These are phyloP conservation scores for Tridacna gigas DNA, from an alignment of 2,888 invertebrate species.

Conservation along the genomic window DNA sequence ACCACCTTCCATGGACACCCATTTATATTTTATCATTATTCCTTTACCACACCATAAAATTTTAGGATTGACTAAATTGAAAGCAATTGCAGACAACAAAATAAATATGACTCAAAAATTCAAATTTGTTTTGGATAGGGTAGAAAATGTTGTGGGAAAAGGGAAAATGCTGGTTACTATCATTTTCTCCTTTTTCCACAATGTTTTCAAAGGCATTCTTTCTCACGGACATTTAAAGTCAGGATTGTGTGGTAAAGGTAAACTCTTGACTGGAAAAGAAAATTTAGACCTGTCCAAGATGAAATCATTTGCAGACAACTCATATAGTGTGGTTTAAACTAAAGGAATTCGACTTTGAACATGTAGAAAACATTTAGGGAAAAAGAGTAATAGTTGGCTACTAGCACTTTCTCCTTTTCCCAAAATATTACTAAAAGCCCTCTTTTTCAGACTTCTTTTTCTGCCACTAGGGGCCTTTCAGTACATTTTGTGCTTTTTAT, in stretches of 20 bases:
- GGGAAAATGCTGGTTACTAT: not conserved
- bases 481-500: too few species aligned
- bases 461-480: too few species aligned
- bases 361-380: not conserved
- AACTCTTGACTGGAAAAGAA: not conserved
- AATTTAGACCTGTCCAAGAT: too few species aligned
- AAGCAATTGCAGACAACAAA: not conserved
- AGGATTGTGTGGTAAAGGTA: not conserved
- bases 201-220: not conserved
- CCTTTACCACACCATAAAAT: not conserved
- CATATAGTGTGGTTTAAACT: too few species aligned
- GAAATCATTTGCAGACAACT: too few species aligned
- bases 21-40: not conserved
- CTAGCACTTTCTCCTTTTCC: constrained; percentile 6
- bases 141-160: not conserved
- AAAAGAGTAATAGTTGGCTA: not conserved
- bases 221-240: not conserved
- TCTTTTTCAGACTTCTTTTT: too few species aligned
- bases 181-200: constrained; percentile 1
- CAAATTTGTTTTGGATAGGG: not conserved
- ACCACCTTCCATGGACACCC: not conserved
- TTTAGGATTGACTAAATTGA: not conserved
- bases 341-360: too few species aligned
- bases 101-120: not conserved
- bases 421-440: not conserved